Evolutionary conservation across 2,888 invertebrate genomes (phyloP), one percentile per base, ranked within the genome.

Genomic region (Coecobrya sp.): DNA sequence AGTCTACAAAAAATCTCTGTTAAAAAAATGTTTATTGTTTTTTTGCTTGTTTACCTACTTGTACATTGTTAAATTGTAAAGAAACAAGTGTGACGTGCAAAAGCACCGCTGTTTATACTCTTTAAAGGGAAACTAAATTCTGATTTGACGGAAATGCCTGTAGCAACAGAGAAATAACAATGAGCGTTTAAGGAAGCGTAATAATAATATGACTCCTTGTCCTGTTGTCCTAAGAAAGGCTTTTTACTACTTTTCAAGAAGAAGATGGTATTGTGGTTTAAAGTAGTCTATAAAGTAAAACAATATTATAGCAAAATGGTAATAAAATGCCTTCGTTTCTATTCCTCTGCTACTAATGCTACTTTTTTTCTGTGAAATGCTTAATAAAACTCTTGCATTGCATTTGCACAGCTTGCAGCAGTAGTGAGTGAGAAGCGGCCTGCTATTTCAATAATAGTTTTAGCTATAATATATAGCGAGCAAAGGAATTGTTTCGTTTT

Each of bases 81-180:
- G 27, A 73, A 87, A 70, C 81, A 91, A 86, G 79, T 86, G 81
- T 49, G 36, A 85, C 70, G 86, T 91, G 91, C 91, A 85, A 91
- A 89, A 91, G 79, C 87, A 91, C 87, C 87, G 91, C 91, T 91
- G 86, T 86, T 81, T 25, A 59, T 19, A 68, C 55, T 84, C 65
- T 86, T 89, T 79, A 92, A 88, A 92, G 92, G 89, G 85, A 92
- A 92, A 76, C 76, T 88, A 52, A 89, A 89, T 76, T 92, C 86
- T 89, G 65, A 89, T 90, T 90, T 86, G 90, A 90, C 90, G 92
- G 92, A 92, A 92, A 92, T 90, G 92, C 92, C 92, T 92, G 86
- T 22, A 92, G 92, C 89, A 92, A 55, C 25, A 76, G 85, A 89
- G 76, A 88, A 65, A 85, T 86, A 92, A 92, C 92, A 87, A 92